Evolutionary conservation across 2,113 vertebrate genomes (phyloP).

Genomic region (Melanocharis versteri): DNA sequence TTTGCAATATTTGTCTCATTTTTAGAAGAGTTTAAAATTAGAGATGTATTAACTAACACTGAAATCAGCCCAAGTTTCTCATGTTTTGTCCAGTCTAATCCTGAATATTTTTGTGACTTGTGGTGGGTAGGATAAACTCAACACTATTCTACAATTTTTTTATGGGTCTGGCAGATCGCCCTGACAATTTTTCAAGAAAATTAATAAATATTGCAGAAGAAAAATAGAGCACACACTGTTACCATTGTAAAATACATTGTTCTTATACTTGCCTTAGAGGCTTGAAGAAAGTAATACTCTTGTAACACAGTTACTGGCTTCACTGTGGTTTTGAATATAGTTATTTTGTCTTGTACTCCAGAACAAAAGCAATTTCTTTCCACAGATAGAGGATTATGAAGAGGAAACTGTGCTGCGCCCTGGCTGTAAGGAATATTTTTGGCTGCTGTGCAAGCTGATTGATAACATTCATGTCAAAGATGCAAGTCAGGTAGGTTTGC

Average conservation of each 20-base stretch:
- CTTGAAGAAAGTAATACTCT: neutral
- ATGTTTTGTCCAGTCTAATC: neutral
- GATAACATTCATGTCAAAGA: slow-evolving; percentile 99
- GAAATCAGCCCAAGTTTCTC: neutral
- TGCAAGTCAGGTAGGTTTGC: slow-evolving; percentile 88
- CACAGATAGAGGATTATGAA: slow-evolving; percentile 93
- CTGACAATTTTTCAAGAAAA: neutral
- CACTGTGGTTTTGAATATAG: neutral
- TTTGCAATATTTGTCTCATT: neutral
- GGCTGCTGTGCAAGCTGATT: slow-evolving; percentile 98
- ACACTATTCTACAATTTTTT: neutral
- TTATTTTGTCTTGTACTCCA: neutral
- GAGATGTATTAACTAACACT: neutral
- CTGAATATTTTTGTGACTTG: neutral
- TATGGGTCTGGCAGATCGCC: neutral
- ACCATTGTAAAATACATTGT: neutral
- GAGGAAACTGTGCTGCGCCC: slow-evolving; percentile 90
- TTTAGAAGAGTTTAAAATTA: neutral
- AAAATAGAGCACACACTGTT: neutral
- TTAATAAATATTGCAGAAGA: neutral
- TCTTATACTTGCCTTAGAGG: neutral
- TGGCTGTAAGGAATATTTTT: slow-evolving; percentile 98
- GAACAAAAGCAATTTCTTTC: slow-evolving; percentile 42
- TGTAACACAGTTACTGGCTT: neutral
- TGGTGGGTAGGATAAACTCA: neutral